Base-by-base conservation (phyloP, 2,888 invertebrate genomes). In the Nymphalis urticae region DNA sequence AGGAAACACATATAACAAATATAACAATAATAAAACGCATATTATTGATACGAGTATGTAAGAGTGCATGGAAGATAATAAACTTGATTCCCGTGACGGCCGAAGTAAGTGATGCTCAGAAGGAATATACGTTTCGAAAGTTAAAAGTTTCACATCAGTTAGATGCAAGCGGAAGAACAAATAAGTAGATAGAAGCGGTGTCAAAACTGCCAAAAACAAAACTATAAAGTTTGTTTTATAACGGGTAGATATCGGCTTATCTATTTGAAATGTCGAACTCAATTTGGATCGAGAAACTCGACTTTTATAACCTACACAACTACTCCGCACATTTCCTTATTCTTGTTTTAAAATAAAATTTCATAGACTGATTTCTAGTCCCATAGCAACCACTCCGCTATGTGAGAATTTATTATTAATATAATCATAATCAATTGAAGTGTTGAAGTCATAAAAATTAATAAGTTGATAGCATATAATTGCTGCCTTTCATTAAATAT, bases 201-300 rank as follows among this genome's bases (percentile, higher is more conserved):
- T 92, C 92, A 90, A 87, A 92, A 92, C 91, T 92, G 91, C 88
- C 91, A 92, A 93, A 93, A 93, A 93, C 93, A 93, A 93, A 92
- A 92, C 93, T 90, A 93, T 93, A 93, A 93, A 93, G 88, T 92
- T 92, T 85, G 88, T 84, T 89, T 86, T 86, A 90, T 88, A 89
- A 85, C 89, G 81, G 86, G 82, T 85, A 85, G 89, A 89, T 89
- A 90, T 85, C 90, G 84, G 78, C 89, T 90, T 90, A 90, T 92
- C 91, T 90, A 85, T 89, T 90, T 85, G 86, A 86, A 79, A 90
- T 90, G 90, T 92, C 91, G 77, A 82, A 90, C 86, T 92, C 89
- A 87, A 90, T 92, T 89, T 86, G 81, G 86, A 85, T 85, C 79
- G 79, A 78, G 76, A 80, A 80, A 80, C 79, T 83, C 76, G 73